A percentile compares a stretch with the other conserved stretches of the same genome.
phyloP scores from a whole-genome alignment of 1,140 invertebrate species.

The Tetragonula clypearis region DNA sequence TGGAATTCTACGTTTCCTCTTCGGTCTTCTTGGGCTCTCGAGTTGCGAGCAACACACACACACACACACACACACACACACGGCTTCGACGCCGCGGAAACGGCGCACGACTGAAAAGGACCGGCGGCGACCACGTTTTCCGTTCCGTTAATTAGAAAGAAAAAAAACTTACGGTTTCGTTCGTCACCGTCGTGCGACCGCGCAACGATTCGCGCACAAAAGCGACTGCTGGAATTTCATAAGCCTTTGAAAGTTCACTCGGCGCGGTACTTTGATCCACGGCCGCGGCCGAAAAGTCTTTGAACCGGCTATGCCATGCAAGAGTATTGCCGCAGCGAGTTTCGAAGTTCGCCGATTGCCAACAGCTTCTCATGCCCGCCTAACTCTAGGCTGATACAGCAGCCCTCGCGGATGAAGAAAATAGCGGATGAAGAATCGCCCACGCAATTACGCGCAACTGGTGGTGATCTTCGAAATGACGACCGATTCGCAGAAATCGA shows the following conservation, averaged over 20 bases:
- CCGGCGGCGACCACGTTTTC: background rate
- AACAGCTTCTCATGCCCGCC: conserved; percentile 13
- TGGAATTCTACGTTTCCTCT: background rate
- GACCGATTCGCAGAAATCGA: too few species aligned
- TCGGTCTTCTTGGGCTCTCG: background rate
- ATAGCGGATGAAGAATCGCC: background rate
- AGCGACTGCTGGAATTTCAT: conserved; percentile 37
- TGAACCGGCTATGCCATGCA: conserved; percentile 27
- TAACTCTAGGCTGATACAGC: conserved; percentile 36
- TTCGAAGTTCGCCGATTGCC: conserved; percentile 51
- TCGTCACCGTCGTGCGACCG: conserved; percentile 20
- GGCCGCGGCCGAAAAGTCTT: conserved; percentile 22
- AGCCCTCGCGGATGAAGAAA: conserved; percentile 22
- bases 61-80: too few species aligned
- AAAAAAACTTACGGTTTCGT: conserved; percentile 25
- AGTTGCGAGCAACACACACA: background rate
- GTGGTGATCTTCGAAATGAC: background rate
- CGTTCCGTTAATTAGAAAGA: conserved; percentile 32
- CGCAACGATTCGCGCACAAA: conserved; percentile 10
- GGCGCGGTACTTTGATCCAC: conserved; percentile 35
- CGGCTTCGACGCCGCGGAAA: background rate
- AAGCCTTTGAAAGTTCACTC: conserved; percentile 39
- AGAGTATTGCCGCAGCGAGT: conserved; percentile 35
- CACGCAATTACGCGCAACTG: background rate
- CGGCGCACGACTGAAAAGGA: background rate